A percentile compares a stretch with the other conserved stretches of the same genome.
These are phyloP conservation scores for Cremastinae sp. DNA, from an alignment of 2,888 invertebrate genomes.

Conservation along the genomic window DNA sequence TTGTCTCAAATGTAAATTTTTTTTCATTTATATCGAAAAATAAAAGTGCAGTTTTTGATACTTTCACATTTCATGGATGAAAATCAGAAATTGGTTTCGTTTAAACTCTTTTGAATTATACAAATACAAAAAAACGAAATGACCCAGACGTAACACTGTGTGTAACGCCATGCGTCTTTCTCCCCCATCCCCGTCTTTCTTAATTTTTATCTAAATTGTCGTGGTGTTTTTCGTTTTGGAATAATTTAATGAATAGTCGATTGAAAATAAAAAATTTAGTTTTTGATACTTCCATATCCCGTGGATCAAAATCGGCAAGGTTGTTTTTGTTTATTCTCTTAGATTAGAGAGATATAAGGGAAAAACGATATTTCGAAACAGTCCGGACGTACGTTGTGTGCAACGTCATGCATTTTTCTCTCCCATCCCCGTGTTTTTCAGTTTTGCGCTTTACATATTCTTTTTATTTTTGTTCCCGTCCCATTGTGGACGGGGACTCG, in stretches of 20 bases:
- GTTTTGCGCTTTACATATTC: constrained; percentile 4
- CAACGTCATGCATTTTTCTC: constrained; percentile 22
- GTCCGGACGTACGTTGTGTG: constrained; percentile 50
- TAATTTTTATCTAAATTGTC: no score
- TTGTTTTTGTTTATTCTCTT: constrained; percentile 1
- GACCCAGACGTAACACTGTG: constrained; percentile 49
- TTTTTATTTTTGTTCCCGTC: constrained; percentile 10
- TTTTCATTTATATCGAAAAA: no score
- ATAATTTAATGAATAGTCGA: no score
- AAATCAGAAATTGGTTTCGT: neutral
- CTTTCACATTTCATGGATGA: no score
- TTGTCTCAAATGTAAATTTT: no score
- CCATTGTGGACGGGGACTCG: constrained; percentile 27
- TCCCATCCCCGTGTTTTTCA: neutral
- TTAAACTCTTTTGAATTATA: neutral
- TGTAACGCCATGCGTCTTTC: constrained; percentile 21
- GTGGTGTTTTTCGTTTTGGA: no score
- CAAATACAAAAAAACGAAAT: neutral
- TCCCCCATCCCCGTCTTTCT: neutral
- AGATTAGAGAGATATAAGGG: neutral
- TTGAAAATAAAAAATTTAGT: no score
- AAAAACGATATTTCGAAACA: constrained; percentile 9
- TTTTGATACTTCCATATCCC: no score
- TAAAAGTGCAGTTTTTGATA: no score
- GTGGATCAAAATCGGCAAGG: neutral